These are phyloP conservation scores for Siniperca knerii DNA, from an alignment of 2,113 vertebrate species.

Conservation along the genomic window DNA sequence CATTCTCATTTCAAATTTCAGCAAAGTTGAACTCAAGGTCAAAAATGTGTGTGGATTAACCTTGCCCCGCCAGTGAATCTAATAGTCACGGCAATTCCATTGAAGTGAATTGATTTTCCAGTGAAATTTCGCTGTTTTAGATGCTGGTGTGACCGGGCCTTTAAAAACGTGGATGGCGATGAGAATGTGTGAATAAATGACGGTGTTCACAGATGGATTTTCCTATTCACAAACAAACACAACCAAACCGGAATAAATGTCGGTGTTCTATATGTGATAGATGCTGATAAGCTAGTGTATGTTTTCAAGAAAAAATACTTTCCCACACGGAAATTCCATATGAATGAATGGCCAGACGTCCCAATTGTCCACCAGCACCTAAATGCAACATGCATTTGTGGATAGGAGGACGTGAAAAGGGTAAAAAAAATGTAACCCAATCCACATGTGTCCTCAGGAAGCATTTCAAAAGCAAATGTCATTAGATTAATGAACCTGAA, in stretches of 20 bases:
- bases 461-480: neutral
- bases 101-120: no score
- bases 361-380: neutral
- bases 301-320: no score
- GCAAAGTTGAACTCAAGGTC: neutral
- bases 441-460: neutral
- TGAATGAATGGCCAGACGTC: no score
- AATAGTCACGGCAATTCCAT: neutral
- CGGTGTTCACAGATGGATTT: neutral
- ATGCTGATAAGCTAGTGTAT: no score
- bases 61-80: neutral
- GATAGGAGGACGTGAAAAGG: neutral
- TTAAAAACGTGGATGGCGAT: no score
- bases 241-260: no score
- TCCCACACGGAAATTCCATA: no score
- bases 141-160: no score
- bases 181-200: neutral
- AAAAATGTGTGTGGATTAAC: neutral
- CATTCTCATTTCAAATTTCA: no score
- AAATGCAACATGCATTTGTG: neutral
- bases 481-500: neutral
- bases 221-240: no score
- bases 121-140: neutral
- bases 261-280: no score
- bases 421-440: neutral